Evolutionary conservation across 2,888 invertebrate genomes (phyloP), one percentile per base, ranked within the genome.

Genomic region (Chrysotoxum bicinctum): DNA sequence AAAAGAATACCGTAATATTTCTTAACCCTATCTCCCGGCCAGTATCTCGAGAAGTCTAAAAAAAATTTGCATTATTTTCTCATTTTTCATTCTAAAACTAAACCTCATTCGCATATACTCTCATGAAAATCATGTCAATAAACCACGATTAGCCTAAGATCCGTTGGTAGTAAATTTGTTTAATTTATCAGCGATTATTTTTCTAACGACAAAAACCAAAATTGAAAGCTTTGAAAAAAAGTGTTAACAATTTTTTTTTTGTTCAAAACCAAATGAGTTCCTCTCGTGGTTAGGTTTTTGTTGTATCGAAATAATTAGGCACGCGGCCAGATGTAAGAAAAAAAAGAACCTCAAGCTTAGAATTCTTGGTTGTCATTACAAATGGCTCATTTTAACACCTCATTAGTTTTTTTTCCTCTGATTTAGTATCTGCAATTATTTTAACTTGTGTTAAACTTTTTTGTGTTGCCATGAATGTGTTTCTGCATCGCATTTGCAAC

Each of bases 301-400:
- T 43, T 58, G 30, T 72, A 68, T 76, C 60, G 37, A 14, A 62
- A 45, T 45, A 62, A 62, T 68, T 73, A 72, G 54, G 45, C 72
- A 60, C 19, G 43, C 19, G 43, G 7, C 68, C 68, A 60, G 30
- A 37, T 45, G 16, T 14, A 45, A 35, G 35, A 37, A 54, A 50
- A 66, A 37, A 35, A 4, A 16, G 8, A 40, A 54, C 12, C 12
- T 7, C 26, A 68, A 23, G 52, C 48, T 35, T 19, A 66, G 66
- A 32, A 60, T 23, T 60, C 70, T 58, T 32, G 43, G 21, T 58
- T 56, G 56, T 45, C 32, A 32, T n/a, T 45, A 48, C 60, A 80
- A 80, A 70, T 81, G 64, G 64, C 52, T 16, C 52, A 73, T 62
- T 77, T 77, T 73, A 73, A 68, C 82, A 82, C 77, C 56, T 73